These are phyloP conservation scores for Eulemur coronatus DNA, from an alignment of 2,797 vertebrate species.

Conservation along the genomic window DNA sequence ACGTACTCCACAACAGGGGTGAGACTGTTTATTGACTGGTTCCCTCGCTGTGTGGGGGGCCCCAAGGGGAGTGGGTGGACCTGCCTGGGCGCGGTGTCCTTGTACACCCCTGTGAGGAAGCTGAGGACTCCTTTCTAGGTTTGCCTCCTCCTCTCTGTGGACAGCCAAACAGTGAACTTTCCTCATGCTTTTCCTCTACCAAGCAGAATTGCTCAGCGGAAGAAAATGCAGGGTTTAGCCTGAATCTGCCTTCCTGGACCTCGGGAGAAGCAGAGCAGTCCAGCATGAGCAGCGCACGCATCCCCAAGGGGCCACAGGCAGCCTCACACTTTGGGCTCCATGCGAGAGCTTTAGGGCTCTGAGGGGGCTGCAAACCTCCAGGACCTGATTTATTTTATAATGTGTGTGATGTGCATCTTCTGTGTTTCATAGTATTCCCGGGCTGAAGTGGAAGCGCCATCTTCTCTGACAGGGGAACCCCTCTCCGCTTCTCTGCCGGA, in stretches of 20 bases:
- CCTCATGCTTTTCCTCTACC: neutral
- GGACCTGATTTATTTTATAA: neutral
- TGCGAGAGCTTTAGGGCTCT: neutral
- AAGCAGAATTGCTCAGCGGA: neutral
- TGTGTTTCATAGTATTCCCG: neutral
- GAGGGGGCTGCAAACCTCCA: neutral
- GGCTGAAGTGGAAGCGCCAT: neutral
- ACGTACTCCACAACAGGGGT: neutral
- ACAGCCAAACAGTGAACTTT: neutral
- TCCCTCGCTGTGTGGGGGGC: neutral
- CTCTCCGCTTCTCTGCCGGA: neutral
- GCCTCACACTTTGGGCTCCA: rapidly evolving
- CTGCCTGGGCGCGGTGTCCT: rapidly evolving
- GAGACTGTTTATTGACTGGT: rapidly evolving
- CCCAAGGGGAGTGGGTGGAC: neutral
- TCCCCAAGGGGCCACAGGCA: neutral
- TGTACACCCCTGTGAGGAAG: neutral
- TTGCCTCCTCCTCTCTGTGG: neutral
- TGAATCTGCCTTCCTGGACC: rapidly evolving
- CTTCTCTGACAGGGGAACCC: neutral
- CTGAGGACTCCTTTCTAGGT: neutral
- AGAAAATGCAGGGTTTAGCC: neutral
- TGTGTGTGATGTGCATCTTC: neutral
- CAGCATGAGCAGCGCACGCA: rapidly evolving
- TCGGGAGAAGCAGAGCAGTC: neutral